Conservation (phyloP, 2,888 invertebrate genomes). For the Sialis lutaria region DNA sequence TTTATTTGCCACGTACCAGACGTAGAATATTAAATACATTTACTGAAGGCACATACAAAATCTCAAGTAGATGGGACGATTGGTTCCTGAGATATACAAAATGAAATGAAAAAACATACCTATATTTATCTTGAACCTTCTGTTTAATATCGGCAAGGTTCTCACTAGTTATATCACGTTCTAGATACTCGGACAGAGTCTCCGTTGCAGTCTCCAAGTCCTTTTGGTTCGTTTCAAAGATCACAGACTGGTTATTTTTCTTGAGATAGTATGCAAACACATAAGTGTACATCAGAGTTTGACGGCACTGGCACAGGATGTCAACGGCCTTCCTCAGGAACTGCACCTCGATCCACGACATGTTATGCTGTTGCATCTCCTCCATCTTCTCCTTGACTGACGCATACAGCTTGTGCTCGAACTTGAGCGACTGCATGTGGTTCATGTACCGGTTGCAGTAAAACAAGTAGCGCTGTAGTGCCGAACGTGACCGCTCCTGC, state of each 20-base stretch:
- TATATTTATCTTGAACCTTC: conserved; percentile 96
- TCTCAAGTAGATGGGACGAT: too few relatives aligned
- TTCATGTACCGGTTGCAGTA: conserved; percentile 99
- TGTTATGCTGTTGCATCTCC: conserved; percentile 98
- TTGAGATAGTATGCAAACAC: conserved; percentile 97
- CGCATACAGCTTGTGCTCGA: conserved; percentile 92
- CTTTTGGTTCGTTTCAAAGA: conserved; percentile 97
- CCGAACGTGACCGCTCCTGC: conserved; percentile 84
- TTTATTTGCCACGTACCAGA: too few relatives aligned
- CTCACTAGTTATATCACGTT: conserved; percentile 93
- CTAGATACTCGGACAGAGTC: conserved; percentile 91
- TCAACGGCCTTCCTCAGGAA: conserved; percentile 96
- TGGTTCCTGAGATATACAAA: too few relatives aligned
- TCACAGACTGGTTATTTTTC: conserved; percentile 96
- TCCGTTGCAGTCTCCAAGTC: conserved; percentile 97
- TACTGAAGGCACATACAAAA: too few relatives aligned
- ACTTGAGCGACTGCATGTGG: conserved; percentile 95
- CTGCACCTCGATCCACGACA: conserved; percentile 99
- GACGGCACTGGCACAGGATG: conserved; percentile 90
- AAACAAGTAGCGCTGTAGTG: conserved; percentile 91
- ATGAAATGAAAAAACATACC: conserved; percentile 32
- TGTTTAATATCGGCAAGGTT: conserved; percentile 96
- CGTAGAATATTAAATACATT: too few relatives aligned
- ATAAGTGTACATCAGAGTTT: conserved; percentile 98
- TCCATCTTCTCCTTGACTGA: conserved; percentile 97